phyloP scores from a whole-genome alignment of 2,888 invertebrate genomes.

The Allophyes oxyacanthae region DNA sequence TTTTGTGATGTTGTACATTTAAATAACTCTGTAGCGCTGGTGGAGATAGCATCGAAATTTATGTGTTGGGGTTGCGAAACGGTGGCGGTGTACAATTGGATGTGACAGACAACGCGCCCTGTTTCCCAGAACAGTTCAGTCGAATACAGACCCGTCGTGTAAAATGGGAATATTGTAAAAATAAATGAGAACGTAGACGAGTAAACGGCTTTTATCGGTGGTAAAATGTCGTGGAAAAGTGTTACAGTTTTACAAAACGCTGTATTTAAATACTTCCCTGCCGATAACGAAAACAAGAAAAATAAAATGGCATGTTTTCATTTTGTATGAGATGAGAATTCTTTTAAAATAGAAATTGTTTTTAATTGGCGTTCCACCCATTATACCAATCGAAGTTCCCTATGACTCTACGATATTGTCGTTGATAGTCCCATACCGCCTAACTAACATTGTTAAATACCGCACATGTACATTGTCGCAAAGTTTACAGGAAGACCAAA shows the following conservation, averaged over 20 bases:
- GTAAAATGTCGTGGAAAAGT: constrained; percentile 33
- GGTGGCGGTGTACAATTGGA: constrained; percentile 71
- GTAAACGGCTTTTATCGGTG: constrained; percentile 40
- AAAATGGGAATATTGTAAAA: constrained; percentile 64
- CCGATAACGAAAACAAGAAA: neutral
- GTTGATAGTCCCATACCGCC: too few relatives aligned
- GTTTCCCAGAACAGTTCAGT: constrained; percentile 68
- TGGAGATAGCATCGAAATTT: constrained; percentile 77
- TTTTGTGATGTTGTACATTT: constrained; percentile 69
- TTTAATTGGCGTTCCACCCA: too few relatives aligned
- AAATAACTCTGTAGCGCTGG: constrained; percentile 69
- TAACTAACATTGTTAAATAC: too few relatives aligned
- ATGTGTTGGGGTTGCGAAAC: constrained; percentile 72
- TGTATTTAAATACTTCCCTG: constrained; percentile 4
- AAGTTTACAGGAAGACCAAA: too few relatives aligned
- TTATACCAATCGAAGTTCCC: too few relatives aligned
- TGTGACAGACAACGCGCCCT: constrained; percentile 72
- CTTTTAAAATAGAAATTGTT: too few relatives aligned
- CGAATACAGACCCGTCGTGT: constrained; percentile 60
- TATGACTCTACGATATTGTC: too few relatives aligned
- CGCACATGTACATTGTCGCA: too few relatives aligned
- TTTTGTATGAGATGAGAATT: too few relatives aligned
- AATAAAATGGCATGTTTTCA: too few relatives aligned
- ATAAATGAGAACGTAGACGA: constrained; percentile 57
- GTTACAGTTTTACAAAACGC: constrained; percentile 45